Percentiles rank a stretch among this genome's conserved stretches.
Conservation (phyloP, 2,888 invertebrate species). For the Hypercompe scribonia region DNA sequence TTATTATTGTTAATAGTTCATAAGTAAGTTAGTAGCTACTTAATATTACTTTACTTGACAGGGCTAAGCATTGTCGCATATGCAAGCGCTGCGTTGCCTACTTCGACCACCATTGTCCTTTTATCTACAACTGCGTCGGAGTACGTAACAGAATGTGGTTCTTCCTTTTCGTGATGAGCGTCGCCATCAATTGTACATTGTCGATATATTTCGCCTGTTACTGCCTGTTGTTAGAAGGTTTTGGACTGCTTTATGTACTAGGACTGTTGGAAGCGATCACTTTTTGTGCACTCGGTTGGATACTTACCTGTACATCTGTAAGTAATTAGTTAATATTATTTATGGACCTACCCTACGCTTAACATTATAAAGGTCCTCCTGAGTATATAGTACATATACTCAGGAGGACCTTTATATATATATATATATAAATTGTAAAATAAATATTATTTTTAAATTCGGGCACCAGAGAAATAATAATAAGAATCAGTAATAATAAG, state of each 20-base stretch:
- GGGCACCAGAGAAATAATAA: no score
- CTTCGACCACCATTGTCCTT: slow-evolving; percentile 98
- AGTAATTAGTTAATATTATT: slow-evolving; percentile 66
- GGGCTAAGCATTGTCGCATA: slow-evolving; percentile 96
- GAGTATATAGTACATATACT: no score
- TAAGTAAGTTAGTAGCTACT: background rate
- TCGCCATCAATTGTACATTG: slow-evolving; percentile 95
- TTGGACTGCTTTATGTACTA: slow-evolving; percentile 93
- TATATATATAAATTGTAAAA: background rate
- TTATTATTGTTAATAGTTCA: background rate
- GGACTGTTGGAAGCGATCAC: slow-evolving; percentile 93
- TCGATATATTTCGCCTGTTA: slow-evolving; percentile 96
- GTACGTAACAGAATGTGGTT: slow-evolving; percentile 97
- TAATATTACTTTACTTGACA: slow-evolving; percentile 44
- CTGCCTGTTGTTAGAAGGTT: slow-evolving; percentile 93
- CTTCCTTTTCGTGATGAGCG: slow-evolving; percentile 94
- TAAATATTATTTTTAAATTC: no score
- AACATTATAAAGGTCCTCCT: background rate
- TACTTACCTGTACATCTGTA: slow-evolving; percentile 95
- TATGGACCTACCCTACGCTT: background rate
- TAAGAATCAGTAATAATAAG: no score
- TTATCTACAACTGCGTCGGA: slow-evolving; percentile 98
- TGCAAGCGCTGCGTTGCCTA: slow-evolving; percentile 96
- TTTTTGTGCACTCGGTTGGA: slow-evolving; percentile 95
- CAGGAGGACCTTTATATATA: no score